Conservation (phyloP, 2,113 vertebrate genomes). For the Corynorhinus townsendii region DNA sequence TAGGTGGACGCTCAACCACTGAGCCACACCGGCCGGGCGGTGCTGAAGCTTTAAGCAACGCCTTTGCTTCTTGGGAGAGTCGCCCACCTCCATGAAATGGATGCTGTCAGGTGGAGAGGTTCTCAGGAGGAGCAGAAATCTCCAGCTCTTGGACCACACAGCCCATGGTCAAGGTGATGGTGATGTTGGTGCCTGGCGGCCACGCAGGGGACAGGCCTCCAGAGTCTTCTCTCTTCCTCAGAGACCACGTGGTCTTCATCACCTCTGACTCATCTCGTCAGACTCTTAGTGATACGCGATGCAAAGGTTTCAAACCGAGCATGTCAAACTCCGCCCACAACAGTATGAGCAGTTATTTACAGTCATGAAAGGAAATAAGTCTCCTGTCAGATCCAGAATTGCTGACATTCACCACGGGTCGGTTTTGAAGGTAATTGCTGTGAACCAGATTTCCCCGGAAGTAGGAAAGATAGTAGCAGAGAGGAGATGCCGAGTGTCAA, state of each 20-base stretch:
- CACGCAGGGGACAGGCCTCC: background rate
- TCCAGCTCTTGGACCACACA: background rate
- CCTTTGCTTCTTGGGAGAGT: background rate
- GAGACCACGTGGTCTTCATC: accelerated
- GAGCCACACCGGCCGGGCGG: background rate
- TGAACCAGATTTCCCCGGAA: too few species aligned
- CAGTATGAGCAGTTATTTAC: too few species aligned
- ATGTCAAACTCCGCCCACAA: too few species aligned
- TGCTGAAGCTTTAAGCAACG: conserved; percentile 46
- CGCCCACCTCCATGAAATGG: conserved; percentile 55
- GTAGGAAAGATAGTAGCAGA: too few species aligned
- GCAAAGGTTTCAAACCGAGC: background rate
- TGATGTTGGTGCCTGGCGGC: accelerated
- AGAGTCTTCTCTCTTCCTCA: background rate
- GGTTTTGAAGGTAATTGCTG: too few species aligned
- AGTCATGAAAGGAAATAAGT: too few species aligned
- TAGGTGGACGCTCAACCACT: too few species aligned
- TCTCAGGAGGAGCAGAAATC: background rate
- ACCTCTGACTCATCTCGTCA: too few species aligned
- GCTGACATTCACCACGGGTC: too few species aligned
- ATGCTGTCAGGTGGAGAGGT: background rate
- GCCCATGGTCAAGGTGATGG: background rate
- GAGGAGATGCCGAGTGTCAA: too few species aligned
- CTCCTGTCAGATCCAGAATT: too few species aligned
- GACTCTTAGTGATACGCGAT: background rate